Evolutionary conservation across 1,140 invertebrate species (phyloP).

Genomic region (Atopsyche davidsoni): DNA sequence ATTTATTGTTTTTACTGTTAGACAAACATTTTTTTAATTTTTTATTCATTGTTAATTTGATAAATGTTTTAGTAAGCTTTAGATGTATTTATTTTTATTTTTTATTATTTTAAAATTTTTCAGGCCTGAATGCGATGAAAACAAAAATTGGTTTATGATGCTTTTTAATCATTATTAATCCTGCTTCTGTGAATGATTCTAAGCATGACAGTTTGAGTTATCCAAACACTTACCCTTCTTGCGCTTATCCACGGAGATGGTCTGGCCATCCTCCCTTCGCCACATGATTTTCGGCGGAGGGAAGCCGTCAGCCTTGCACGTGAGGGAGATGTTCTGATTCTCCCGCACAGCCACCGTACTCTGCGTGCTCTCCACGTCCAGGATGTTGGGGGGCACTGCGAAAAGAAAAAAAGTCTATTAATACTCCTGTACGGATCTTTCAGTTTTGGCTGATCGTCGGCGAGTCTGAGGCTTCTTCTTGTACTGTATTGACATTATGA

Average conservation of each 20-base stretch:
- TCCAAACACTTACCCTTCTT: slow-evolving; percentile 68
- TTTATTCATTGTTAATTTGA: background rate
- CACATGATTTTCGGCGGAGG: slow-evolving; percentile 84
- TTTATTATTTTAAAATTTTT: no score
- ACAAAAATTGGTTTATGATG: no score
- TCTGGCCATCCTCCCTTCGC: slow-evolving; percentile 82
- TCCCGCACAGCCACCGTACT: slow-evolving; percentile 83
- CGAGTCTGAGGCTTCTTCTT: no score
- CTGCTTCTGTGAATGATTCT: no score
- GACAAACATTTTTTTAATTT: background rate
- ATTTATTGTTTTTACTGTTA: background rate
- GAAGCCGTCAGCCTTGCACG: slow-evolving; percentile 83
- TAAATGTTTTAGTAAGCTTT: no score
- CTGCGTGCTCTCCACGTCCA: slow-evolving; percentile 77
- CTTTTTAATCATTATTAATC: no score
- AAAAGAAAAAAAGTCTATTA: slow-evolving; percentile 11
- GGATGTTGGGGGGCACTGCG: slow-evolving; percentile 81
- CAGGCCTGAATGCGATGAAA: no score
- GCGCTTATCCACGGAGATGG: slow-evolving; percentile 70
- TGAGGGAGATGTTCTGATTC: slow-evolving; percentile 83
- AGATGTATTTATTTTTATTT: no score
- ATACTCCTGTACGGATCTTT: no score
- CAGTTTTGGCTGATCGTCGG: no score
- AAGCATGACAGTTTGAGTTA: no score
- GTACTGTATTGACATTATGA: no score